Evolutionary conservation across 2,113 vertebrate species (phyloP).

Genomic region (Tragelaphus scriptus): DNA sequence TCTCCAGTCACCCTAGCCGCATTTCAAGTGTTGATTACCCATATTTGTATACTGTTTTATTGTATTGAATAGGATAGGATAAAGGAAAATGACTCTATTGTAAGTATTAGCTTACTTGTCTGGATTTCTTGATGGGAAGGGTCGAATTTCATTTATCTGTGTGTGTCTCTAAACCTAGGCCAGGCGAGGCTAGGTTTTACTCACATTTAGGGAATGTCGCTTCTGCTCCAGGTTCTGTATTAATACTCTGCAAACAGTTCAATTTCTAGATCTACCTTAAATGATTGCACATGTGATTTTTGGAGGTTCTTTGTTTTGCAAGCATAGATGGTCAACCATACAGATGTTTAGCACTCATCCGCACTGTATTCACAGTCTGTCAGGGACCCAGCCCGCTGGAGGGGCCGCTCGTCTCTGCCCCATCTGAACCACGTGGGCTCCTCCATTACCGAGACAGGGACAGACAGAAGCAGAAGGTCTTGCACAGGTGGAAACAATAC

Average conservation of each 20-base stretch:
- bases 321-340: background rate
- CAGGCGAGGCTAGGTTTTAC: too few species aligned
- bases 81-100: background rate
- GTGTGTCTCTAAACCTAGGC: background rate
- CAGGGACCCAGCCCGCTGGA: background rate
- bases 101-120: background rate
- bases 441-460: background rate
- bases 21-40: background rate
- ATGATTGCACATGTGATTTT: background rate
- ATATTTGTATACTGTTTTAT: background rate
- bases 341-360: background rate
- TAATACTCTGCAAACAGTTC: background rate
- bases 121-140: background rate
- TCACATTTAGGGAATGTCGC: background rate
- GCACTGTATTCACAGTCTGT: background rate
- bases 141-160: background rate
- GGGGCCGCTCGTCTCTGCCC: background rate
- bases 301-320: background rate
- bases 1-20: background rate
- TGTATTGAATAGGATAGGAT: rapidly evolving
- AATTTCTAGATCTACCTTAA: background rate
- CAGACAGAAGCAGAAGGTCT: background rate
- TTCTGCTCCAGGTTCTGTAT: background rate
- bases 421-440: background rate
- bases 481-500: background rate